Evolutionary conservation across 2,113 vertebrate genomes (phyloP).

Genomic region (Tichodroma muraria): DNA sequence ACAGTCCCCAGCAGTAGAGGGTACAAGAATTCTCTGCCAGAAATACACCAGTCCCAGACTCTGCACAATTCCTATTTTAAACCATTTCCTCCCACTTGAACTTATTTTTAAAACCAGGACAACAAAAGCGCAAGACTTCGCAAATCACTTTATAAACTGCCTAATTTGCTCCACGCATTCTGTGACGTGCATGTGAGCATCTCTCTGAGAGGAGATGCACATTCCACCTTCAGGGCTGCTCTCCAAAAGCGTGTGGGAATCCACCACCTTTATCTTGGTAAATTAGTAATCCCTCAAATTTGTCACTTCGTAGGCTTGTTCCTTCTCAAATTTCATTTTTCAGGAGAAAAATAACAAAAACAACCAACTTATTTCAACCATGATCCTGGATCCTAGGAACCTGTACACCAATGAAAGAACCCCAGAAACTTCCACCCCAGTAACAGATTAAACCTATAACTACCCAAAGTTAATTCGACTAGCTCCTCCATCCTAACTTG

Average conservation of each 20-base stretch:
- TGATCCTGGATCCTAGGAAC: background rate
- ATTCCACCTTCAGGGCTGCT: background rate
- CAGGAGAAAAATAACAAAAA: background rate
- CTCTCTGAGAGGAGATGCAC: background rate
- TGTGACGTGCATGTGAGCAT: background rate
- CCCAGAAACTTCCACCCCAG: background rate
- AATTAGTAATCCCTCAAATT: background rate
- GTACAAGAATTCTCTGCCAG: background rate
- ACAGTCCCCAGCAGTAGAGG: background rate
- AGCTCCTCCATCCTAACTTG: constrained; percentile 7
- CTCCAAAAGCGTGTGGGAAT: background rate
- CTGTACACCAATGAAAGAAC: background rate
- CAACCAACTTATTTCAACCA: background rate
- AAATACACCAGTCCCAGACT: background rate
- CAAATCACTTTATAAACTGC: background rate
- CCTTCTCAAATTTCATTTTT: background rate
- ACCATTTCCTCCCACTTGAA: background rate
- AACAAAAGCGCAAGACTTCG: background rate
- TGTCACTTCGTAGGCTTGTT: background rate
- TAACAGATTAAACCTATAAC: background rate
- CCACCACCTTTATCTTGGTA: background rate
- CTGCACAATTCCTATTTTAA: background rate
- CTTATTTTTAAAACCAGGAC: constrained; percentile 2
- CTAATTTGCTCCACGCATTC: fast-evolving
- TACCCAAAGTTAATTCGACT: background rate